Conservation (phyloP, 2,888 invertebrate genomes). For the Ophion obscuratus region DNA sequence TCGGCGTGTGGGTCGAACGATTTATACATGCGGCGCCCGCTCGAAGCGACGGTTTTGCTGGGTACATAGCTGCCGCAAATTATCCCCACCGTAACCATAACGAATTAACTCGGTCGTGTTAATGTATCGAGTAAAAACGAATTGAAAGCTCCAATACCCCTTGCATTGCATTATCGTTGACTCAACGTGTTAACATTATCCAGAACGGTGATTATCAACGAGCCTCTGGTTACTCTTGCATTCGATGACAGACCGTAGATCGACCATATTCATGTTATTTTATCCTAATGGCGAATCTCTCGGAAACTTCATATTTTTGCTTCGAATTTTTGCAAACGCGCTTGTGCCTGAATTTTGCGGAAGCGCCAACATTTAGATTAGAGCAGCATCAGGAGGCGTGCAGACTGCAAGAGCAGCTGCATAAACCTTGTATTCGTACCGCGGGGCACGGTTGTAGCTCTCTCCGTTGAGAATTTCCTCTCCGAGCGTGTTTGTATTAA, state of each 20-base stretch:
- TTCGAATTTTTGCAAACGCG: too few relatives aligned
- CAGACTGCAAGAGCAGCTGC: conserved; percentile 2
- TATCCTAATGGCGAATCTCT: too few relatives aligned
- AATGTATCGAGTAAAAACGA: conserved; percentile 51
- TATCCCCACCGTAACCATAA: conserved; percentile 29
- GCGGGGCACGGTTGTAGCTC: background rate
- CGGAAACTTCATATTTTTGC: too few relatives aligned
- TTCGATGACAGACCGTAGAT: too few relatives aligned
- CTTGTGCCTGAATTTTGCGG: background rate
- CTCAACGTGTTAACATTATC: background rate
- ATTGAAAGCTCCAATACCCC: conserved; percentile 35
- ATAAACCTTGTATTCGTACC: conserved; percentile 41
- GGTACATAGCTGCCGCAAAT: conserved; percentile 9
- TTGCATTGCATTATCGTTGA: conserved; percentile 4
- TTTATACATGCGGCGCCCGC: conserved; percentile 4
- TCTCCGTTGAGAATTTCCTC: conserved; percentile 52
- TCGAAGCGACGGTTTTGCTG: conserved; percentile 29
- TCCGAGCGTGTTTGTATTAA: conserved; percentile 60
- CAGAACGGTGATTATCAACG: background rate
- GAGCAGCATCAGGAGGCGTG: background rate
- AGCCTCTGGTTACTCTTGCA: too few relatives aligned
- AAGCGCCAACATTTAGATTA: background rate
- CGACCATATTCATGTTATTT: too few relatives aligned
- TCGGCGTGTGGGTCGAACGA: conserved; percentile 16
- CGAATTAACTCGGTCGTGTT: conserved; percentile 45